A percentile compares a stretch with the other conserved stretches of the same genome.
Conservation (phyloP, 2,888 invertebrate species). For the Hypercompe scribonia region DNA sequence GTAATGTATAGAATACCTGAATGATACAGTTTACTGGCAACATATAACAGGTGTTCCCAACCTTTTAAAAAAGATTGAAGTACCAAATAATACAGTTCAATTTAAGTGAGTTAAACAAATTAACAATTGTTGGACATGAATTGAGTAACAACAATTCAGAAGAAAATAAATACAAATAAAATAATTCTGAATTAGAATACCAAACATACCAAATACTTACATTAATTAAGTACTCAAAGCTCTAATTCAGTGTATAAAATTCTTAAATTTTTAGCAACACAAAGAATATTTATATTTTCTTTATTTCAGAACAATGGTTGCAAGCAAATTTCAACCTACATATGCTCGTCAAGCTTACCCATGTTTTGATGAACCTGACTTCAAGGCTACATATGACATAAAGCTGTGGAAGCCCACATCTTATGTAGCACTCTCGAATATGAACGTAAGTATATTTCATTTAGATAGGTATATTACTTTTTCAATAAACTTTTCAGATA, state of each 20-base stretch:
- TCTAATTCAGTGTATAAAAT: neutral
- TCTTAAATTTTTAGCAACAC: neutral
- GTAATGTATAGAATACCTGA: no score
- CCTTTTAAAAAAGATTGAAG: no score
- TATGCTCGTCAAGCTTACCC: slow-evolving; percentile 97
- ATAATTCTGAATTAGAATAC: no score
- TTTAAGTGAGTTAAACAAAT: no score
- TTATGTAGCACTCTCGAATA: slow-evolving; percentile 94
- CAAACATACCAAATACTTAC: no score
- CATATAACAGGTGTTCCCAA: no score
- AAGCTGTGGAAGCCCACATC: slow-evolving; percentile 90
- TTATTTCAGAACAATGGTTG: slow-evolving; percentile 91
- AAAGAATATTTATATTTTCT: neutral
- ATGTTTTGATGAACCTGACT: slow-evolving; percentile 97
- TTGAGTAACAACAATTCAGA: no score
- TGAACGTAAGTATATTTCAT: slow-evolving; percentile 88
- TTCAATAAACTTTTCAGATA: no score
- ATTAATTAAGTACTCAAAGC: neutral
- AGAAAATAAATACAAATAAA: no score
- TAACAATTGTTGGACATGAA: no score
- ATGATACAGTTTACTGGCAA: no score
- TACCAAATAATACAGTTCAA: no score
- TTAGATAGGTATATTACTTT: neutral
- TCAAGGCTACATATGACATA: slow-evolving; percentile 95
- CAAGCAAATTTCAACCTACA: slow-evolving; percentile 98